These are phyloP conservation scores for Hyles euphorbiae DNA, from an alignment of 1,140 invertebrate species.

Conservation along the genomic window DNA sequence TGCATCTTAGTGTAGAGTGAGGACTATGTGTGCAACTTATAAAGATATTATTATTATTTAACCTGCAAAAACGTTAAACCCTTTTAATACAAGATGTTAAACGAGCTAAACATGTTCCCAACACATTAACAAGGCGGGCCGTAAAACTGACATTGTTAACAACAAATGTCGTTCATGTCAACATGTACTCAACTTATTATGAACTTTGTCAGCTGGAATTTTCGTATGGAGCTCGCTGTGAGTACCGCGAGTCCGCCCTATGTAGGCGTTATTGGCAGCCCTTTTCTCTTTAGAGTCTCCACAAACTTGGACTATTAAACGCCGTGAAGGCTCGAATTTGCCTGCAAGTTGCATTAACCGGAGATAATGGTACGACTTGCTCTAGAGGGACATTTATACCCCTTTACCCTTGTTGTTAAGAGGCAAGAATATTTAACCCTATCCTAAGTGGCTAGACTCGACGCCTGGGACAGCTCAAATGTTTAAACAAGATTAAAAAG, in stretches of 20 bases:
- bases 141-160: background rate
- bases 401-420: slow-evolving; percentile 5
- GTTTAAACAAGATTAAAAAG: background rate
- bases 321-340: slow-evolving; percentile 16
- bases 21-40: too few relatives aligned
- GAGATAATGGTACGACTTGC: slow-evolving; percentile 22
- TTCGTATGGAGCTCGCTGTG: slow-evolving; percentile 6
- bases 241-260: slow-evolving; percentile 5
- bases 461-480: background rate
- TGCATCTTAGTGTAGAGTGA: too few relatives aligned
- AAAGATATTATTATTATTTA: too few relatives aligned
- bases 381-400: slow-evolving; percentile 14
- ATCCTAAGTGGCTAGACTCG: background rate
- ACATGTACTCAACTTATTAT: slow-evolving; percentile 2
- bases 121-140: too few relatives aligned
- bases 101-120: too few relatives aligned
- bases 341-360: slow-evolving; percentile 31
- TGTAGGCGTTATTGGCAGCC: slow-evolving; percentile 18
- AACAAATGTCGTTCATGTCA: slow-evolving; percentile 2
- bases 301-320: slow-evolving; percentile 26
- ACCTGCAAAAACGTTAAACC: too few relatives aligned
- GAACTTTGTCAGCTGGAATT: slow-evolving; percentile 13
- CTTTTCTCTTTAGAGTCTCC: slow-evolving; percentile 18
- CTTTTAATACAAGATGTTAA: too few relatives aligned
- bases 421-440: slow-evolving; percentile 7